Conservation (phyloP, 2,888 invertebrate species). For the Tetramorium bicarinatum region DNA sequence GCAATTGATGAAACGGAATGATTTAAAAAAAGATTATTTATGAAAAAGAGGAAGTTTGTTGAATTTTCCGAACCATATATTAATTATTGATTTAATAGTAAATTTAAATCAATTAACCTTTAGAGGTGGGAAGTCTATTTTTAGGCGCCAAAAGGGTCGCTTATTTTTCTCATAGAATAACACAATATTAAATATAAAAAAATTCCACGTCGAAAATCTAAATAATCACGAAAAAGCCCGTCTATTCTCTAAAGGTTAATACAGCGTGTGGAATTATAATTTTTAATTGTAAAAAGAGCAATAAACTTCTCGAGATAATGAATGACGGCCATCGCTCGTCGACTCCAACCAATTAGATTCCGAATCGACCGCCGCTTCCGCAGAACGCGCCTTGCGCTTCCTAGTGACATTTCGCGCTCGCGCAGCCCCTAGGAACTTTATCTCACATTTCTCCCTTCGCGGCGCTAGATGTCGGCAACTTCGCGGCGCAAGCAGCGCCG, state of each 20-base stretch:
- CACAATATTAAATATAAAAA: too few relatives aligned
- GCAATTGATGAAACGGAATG: not conserved
- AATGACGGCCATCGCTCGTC: not conserved
- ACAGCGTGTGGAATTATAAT: not conserved
- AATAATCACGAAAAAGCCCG: not conserved
- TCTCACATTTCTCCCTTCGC: not conserved
- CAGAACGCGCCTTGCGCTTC: not conserved
- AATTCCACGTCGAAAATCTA: too few relatives aligned
- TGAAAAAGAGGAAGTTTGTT: not conserved
- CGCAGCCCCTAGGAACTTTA: not conserved
- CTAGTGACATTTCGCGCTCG: slow-evolving; percentile 12
- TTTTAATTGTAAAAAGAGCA: not conserved
- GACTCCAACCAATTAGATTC: not conserved
- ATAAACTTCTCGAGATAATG: not conserved
- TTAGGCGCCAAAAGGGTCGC: too few relatives aligned
- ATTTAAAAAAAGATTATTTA: not conserved
- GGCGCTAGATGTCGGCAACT: slow-evolving; percentile 60
- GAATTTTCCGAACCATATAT: not conserved
- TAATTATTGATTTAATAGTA: not conserved
- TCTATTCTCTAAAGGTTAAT: not conserved
- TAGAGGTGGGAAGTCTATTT: too few relatives aligned
- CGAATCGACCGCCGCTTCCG: not conserved
- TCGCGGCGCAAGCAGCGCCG: slow-evolving; percentile 9
- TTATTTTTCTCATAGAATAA: too few relatives aligned
- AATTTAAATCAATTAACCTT: not conserved